Evolutionary conservation across 2,888 invertebrate genomes (phyloP), one percentile per base, ranked within the genome.

Genomic region (Xylota segnis): DNA sequence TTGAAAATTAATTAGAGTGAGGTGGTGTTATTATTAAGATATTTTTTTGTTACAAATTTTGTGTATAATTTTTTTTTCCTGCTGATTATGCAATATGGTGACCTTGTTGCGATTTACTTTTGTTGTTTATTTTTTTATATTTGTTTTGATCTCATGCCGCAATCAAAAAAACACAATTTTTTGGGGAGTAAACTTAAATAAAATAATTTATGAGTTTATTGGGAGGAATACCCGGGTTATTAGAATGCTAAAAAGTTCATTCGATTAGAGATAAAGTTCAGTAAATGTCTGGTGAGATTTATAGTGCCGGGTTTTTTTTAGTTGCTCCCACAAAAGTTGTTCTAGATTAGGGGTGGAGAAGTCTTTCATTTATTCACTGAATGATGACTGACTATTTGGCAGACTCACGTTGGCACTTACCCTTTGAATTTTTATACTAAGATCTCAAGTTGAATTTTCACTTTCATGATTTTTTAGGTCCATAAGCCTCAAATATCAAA

Each of bases 1-100:
- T 68, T 59, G 50, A 29, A 45, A 58, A 70, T 52, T 74, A 27
- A 61, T 63, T 52, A 61, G 32, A 27, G 45, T 63, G 34, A 12
- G 50, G n/a, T 12, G 18, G 16, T n/a, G n/a, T 18, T 61, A 10
- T 18, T 45, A 23, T 23, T 23, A 23, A 23, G 3, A n/a, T n/a
- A n/a, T n/a, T 23, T 23, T 23, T 23, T 23, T 23, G 23, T 23
- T 23, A 23, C 23, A 23, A 23, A 23, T 23, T 23, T 23, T 23
- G 23, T 23, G 3, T 23, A 23, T 23, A 3, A 23, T 32, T 14
- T 43, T 12, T 27, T n/a, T 37, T n/a, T 50, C 18, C 27, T 27
- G n/a, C 14, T 52, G 12, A 45, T 66, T 75, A 75, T 75, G 75
- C 75, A 75, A 75, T 75, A 9, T 16, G 50, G 5, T 54, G 63